A percentile compares a stretch with the other conserved stretches of the same genome.
Evolutionary conservation across 92 coral and sea anemone species (phyloP).

Genomic region (Desmophyllum pertusum): DNA sequence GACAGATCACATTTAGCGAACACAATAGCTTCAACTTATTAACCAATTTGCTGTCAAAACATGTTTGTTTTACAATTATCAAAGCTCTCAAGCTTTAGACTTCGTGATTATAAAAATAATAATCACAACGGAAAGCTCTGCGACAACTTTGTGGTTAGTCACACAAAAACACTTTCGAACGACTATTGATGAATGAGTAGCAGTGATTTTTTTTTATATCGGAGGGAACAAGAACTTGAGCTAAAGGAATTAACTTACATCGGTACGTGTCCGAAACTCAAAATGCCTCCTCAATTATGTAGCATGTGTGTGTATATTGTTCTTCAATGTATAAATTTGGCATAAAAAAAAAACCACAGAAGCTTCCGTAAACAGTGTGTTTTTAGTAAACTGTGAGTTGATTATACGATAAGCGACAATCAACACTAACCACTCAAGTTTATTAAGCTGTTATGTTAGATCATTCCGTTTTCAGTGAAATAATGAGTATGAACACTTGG

Average conservation of each 20-base stretch:
- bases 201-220: too few relatives aligned
- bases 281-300: background rate
- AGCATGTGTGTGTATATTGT: conserved; percentile 47
- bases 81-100: conserved; percentile 3
- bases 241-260: background rate
- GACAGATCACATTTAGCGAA: conserved; percentile 28
- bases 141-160: background rate
- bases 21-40: conserved; percentile 39
- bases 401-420: conserved; percentile 22
- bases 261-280: background rate
- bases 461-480: background rate
- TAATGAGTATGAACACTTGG: background rate
- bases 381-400: conserved; percentile 23
- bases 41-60: conserved; percentile 42
- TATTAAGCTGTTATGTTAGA: background rate
- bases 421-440: conserved; percentile 6
- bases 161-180: background rate
- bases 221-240: background rate
- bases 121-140: background rate
- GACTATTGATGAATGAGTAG: too few relatives aligned
- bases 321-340: background rate
- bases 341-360: conserved; percentile 5
- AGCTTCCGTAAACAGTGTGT: conserved; percentile 41
- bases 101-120: background rate
- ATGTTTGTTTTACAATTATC: conserved; percentile 55